Percentiles rank a stretch among this genome's conserved stretches.
Conservation (phyloP, 1,140 invertebrate genomes). For the Aphaenogaster rudis region DNA sequence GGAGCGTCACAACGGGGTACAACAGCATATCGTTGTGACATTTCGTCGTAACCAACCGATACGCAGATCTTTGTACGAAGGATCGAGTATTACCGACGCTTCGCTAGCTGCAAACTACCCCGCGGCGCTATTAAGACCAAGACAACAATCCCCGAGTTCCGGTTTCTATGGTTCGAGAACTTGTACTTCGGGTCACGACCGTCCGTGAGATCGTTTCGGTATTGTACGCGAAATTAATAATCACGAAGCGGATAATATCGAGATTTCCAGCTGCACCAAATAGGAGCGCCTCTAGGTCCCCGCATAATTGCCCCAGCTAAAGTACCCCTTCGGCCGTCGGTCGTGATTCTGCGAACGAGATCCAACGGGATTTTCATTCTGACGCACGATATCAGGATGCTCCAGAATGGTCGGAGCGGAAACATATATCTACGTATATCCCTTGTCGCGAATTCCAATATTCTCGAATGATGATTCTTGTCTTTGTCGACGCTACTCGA, state of each 20-base stretch:
- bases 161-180: constrained; percentile 50
- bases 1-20: not conserved
- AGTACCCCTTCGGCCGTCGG: constrained; percentile 7
- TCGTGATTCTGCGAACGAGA: not conserved
- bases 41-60: constrained; percentile 37
- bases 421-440: not conserved
- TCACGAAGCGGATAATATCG: constrained; percentile 70
- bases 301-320: constrained; percentile 46
- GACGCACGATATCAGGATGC: not conserved
- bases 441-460: constrained; percentile 1
- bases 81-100: constrained; percentile 33
- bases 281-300: constrained; percentile 11
- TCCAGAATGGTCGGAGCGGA: not conserved
- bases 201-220: constrained; percentile 64
- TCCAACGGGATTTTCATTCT: constrained; percentile 12
- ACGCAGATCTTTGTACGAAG: constrained; percentile 42
- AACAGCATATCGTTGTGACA: not conserved
- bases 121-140: constrained; percentile 48
- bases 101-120: constrained; percentile 42
- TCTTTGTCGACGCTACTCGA: not conserved
- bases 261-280: constrained; percentile 62
- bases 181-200: constrained; percentile 50
- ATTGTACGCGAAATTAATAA: constrained; percentile 74
- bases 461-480: not conserved
- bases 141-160: constrained; percentile 66